A percentile compares a stretch with the other conserved stretches of the same genome.
Conservation (phyloP, 2,888 invertebrate genomes). For the Parnassius apollo region DNA sequence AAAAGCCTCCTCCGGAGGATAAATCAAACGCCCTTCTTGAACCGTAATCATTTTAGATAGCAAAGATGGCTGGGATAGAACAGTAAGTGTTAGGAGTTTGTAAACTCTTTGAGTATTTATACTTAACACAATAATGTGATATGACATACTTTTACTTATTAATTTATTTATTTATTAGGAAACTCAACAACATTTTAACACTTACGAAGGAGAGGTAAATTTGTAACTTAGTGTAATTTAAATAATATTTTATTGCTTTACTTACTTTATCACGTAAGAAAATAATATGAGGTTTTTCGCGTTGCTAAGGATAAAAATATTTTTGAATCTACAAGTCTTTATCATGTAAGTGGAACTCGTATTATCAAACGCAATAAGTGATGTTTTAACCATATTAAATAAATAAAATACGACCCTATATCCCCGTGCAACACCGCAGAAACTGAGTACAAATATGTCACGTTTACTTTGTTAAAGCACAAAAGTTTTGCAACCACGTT, state of each 20-base stretch:
- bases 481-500: too few relatives aligned
- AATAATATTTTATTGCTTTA: too few relatives aligned
- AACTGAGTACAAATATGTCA: too few relatives aligned
- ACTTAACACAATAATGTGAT: neutral
- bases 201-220: too few relatives aligned
- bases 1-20: slow-evolving; percentile 19
- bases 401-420: neutral
- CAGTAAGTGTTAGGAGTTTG: slow-evolving; percentile 12
- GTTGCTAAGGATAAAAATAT: neutral
- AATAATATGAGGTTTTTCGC: neutral
- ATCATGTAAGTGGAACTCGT: neutral
- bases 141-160: neutral
- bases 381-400: neutral
- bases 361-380: neutral
- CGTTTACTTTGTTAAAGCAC: too few relatives aligned
- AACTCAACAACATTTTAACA: too few relatives aligned
- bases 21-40: slow-evolving; percentile 11
- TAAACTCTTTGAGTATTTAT: neutral
- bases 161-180: too few relatives aligned
- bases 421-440: too few relatives aligned
- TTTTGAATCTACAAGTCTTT: neutral
- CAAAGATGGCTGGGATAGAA: slow-evolving; percentile 16
- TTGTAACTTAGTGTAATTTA: too few relatives aligned
- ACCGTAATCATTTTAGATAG: slow-evolving; percentile 23
- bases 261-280: neutral